Percentiles rank a stretch among this genome's conserved stretches.
phyloP scores from a whole-genome alignment of 2,113 vertebrate genomes.

The Periophthalmus modestus region DNA sequence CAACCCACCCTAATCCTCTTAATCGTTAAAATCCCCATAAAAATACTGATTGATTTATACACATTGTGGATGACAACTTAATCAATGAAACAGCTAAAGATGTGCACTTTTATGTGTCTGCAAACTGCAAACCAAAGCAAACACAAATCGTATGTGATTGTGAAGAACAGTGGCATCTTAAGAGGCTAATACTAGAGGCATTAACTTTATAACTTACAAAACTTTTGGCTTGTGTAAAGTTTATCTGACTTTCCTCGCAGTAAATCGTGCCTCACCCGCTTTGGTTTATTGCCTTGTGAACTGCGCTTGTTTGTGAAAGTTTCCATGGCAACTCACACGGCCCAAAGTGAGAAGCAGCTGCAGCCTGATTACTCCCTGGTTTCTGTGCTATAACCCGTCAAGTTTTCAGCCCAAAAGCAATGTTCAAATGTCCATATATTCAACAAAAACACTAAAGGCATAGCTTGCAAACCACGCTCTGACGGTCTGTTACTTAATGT shows the following conservation, averaged over 20 bases:
- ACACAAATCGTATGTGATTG: not conserved
- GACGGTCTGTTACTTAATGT: not conserved
- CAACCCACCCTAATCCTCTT: no score
- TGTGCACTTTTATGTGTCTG: no score
- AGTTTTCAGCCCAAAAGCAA: not conserved
- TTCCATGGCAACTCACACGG: not conserved
- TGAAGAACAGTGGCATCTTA: not conserved
- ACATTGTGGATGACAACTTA: no score
- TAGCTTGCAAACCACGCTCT: not conserved
- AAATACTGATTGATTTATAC: no score
- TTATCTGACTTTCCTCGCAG: not conserved
- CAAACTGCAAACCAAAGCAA: not conserved
- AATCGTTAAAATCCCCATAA: no score
- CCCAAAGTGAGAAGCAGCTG: conserved; percentile 1
- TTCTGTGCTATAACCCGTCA: not conserved
- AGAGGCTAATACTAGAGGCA: not conserved
- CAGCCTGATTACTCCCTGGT: not conserved
- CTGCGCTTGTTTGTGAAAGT: not conserved
- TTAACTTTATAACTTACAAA: not conserved
- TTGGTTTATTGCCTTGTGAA: conserved; percentile 5
- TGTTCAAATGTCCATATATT: not conserved
- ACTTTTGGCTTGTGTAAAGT: not conserved
- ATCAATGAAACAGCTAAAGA: no score
- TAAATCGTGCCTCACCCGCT: not conserved
- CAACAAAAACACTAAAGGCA: not conserved